Conservation (phyloP, 2,797 vertebrate species). For the Mormyrus hasselquistii region DNA sequence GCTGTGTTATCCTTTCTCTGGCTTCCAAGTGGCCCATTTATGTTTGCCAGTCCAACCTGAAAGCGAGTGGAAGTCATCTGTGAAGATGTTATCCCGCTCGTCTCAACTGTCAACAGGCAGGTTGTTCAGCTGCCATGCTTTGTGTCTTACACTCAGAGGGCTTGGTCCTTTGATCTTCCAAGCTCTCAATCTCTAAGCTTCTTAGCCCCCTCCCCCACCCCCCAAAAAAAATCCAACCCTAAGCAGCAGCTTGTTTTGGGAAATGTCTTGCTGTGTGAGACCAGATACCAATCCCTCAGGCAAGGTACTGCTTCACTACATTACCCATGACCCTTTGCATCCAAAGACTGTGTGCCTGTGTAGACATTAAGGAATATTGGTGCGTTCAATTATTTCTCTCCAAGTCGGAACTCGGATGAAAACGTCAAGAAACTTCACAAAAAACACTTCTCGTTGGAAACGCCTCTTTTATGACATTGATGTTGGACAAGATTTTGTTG, state of each 20-base stretch:
- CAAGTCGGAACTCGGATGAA: too few species aligned
- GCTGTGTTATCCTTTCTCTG: conserved; percentile 23
- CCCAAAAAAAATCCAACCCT: neutral
- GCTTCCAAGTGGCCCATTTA: conserved; percentile 46
- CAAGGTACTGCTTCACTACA: neutral
- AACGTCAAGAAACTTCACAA: too few species aligned
- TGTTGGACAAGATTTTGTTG: too few species aligned
- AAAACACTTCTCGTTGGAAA: too few species aligned
- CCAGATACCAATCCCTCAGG: neutral
- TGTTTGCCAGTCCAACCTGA: conserved; percentile 51
- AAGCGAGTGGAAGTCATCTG: conserved; percentile 51
- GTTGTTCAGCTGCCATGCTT: neutral
- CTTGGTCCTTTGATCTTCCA: conserved; percentile 19
- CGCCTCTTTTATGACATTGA: too few species aligned
- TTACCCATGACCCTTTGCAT: neutral
- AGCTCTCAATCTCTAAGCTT: conserved; percentile 6
- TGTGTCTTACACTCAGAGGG: neutral
- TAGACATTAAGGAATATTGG: neutral
- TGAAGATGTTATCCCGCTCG: conserved; percentile 48
- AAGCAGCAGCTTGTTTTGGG: neutral
- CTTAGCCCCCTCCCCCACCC: neutral
- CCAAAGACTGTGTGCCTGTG: neutral
- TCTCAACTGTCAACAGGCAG: conserved; percentile 6
- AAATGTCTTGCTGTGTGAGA: neutral
- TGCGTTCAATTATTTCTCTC: too few species aligned